Evolutionary conservation across 1,140 invertebrate species (phyloP).

Genomic region (Oncopodura yosiiana): DNA sequence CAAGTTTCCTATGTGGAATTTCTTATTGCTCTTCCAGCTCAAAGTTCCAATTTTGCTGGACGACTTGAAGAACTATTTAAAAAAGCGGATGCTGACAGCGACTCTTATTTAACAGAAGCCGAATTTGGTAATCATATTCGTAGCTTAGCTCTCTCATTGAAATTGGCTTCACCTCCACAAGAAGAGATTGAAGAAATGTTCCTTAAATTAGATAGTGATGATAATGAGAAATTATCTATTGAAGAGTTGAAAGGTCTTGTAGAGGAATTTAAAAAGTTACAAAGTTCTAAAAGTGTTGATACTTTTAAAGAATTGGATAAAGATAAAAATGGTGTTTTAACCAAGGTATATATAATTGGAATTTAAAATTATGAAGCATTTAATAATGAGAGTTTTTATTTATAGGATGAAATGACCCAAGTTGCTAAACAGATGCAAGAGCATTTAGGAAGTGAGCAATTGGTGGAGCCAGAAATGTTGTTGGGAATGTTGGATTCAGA

Average conservation of each 20-base stretch:
- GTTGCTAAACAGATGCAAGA: conserved; percentile 1
- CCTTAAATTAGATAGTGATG: conserved; percentile 2
- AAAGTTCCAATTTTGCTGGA: neutral
- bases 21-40: conserved; percentile 2
- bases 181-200: conserved; percentile 4
- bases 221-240: neutral
- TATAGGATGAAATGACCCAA: conserved; percentile 1
- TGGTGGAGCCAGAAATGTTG: conserved; percentile 2
- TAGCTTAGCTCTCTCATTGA: neutral
- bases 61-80: neutral
- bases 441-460: conserved; percentile 1
- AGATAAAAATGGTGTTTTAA: conserved; percentile 2
- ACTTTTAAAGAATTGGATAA: conserved; percentile 8
- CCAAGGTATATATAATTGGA: neutral
- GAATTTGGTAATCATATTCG: neutral
- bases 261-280: conserved; percentile 1
- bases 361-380: neutral
- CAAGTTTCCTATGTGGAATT: conserved; percentile 9
- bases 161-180: neutral
- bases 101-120: conserved; percentile 5
- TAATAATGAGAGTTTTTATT: too few relatives aligned
- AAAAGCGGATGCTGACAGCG: conserved; percentile 1
- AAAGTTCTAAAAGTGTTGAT: neutral
- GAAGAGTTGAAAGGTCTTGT: conserved; percentile 5
- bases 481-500: conserved; percentile 11